Evolutionary conservation across 1,140 invertebrate genomes (phyloP), one percentile per base, ranked within the genome.

Genomic region (Drosophila sechellia): DNA sequence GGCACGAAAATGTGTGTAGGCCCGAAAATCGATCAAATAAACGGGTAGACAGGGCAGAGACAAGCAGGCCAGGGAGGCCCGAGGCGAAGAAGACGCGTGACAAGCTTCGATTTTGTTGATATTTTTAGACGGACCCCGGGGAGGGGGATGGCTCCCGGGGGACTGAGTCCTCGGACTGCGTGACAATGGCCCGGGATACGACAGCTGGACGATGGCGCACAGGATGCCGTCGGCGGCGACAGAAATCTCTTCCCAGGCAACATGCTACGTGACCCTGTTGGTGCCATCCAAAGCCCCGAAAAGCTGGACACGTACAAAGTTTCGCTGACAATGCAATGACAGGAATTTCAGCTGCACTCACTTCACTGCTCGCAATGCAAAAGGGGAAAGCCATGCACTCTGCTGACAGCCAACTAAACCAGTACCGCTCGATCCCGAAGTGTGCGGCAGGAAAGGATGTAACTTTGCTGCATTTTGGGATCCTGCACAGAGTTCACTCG

Each of bases 21-120:
- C 50, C 43, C 34, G 42, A 81, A 81, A 86, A 86, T 86, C 83
- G 83, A 86, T 85, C 81, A 77, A 81, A 74, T 70, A 77, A 79
- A 49, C 58, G 27, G 55, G 42, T 59, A 76, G 40, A 56, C 76
- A 50, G 58, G 37, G 34, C 35, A 37, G 64, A 77, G 34, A 56
- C 43, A 31, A 8, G 27, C 31, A 8, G 43, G 40, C 13, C 27
- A 46, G 27, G 22, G n/a, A 8, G n/a, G 22, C 11, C 25, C 4
- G 6, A 13, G 13, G 27, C 10, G 40, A 35, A 46, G 50, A 13
- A 22, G 48, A 31, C 68, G 74, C 81, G 77, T 81, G 68, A 79
- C 69, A 22, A 48, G 73, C 68, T 77, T 77, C 77, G 73, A 80
- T 71, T 78, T 86, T 81, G 52, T 46, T 46, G 27, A 50, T 86